phyloP scores from a whole-genome alignment of 2,888 invertebrate species.

The Drosophila pseudotalamancana region DNA sequence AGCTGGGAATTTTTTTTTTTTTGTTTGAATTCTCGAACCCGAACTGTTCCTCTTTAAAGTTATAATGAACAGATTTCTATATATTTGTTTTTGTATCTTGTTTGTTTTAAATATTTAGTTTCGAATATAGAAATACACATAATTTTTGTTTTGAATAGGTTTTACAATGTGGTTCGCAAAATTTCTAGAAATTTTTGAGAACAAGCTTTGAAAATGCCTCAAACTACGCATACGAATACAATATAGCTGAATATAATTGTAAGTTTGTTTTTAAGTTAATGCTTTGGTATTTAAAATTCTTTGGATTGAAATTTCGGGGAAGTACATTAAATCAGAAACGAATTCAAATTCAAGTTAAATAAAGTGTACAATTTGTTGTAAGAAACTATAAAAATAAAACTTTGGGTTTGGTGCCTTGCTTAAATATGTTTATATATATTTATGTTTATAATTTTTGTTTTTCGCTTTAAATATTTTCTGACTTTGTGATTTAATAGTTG shows the following conservation, averaged over 20 bases:
- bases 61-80: constrained; percentile 38
- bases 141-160: constrained; percentile 50
- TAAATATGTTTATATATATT: constrained; percentile 41
- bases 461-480: constrained; percentile 52
- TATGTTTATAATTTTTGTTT: constrained; percentile 31
- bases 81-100: constrained; percentile 20
- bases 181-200: constrained; percentile 79
- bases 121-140: constrained; percentile 67
- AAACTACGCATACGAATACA: constrained; percentile 79
- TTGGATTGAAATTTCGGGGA: constrained; percentile 25
- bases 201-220: constrained; percentile 82
- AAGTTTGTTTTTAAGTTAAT: constrained; percentile 49
- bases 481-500: constrained; percentile 47
- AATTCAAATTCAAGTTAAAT: neutral
- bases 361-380: constrained; percentile 1
- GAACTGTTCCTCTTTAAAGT: constrained; percentile 21
- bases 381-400: constrained; percentile 18
- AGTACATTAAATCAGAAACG: constrained; percentile 5
- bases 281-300: constrained; percentile 32
- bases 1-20: constrained; percentile 46
- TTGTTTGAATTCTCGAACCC: constrained; percentile 37
- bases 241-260: constrained; percentile 67
- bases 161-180: constrained; percentile 70
- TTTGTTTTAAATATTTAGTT: constrained; percentile 20
- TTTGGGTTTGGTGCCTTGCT: constrained; percentile 31